Percentiles rank a stretch among this genome's conserved stretches.
Evolutionary conservation across 2,888 invertebrate genomes (phyloP).

Genomic region (Loripinus fragilis): DNA sequence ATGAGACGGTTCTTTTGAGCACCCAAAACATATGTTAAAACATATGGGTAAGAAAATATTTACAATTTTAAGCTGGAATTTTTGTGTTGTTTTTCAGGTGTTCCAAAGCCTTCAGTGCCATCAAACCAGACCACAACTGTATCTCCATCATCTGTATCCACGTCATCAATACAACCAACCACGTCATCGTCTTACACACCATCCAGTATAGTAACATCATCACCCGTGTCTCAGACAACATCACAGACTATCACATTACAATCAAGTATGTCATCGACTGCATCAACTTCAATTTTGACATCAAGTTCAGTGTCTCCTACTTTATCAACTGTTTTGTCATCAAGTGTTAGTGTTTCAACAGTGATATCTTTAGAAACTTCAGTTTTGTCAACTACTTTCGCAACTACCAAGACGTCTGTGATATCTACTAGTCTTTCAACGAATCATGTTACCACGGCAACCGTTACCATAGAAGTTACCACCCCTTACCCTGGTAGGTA

Average conservation of each 20-base stretch:
- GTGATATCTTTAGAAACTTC: conserved; percentile 1
- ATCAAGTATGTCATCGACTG: not conserved
- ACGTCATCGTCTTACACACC: conserved; percentile 1
- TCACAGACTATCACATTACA: conserved; percentile 8
- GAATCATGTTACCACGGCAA: conserved; percentile 17
- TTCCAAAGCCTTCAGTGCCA: not conserved
- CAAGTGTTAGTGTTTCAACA: not conserved
- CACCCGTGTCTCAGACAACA: not conserved
- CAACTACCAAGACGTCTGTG: conserved; percentile 10
- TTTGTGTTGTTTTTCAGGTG: not conserved
- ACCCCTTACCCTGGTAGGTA: conserved; percentile 21
- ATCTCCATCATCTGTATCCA: conserved; percentile 20
- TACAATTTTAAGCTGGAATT: no score
- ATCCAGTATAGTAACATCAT: conserved; percentile 15
- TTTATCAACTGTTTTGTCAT: not conserved
- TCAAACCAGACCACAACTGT: not conserved
- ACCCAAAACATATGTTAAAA: no score
- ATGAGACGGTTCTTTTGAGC: no score
- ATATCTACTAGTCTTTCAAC: conserved; percentile 20
- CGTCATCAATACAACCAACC: conserved; percentile 13
- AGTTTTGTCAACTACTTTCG: not conserved
- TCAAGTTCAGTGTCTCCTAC: not conserved
- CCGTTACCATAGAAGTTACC: conserved; percentile 16
- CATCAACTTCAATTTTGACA: not conserved
- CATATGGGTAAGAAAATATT: no score